phyloP scores from a whole-genome alignment of 2,888 invertebrate species.

The Brachypalpus laphriformis region DNA sequence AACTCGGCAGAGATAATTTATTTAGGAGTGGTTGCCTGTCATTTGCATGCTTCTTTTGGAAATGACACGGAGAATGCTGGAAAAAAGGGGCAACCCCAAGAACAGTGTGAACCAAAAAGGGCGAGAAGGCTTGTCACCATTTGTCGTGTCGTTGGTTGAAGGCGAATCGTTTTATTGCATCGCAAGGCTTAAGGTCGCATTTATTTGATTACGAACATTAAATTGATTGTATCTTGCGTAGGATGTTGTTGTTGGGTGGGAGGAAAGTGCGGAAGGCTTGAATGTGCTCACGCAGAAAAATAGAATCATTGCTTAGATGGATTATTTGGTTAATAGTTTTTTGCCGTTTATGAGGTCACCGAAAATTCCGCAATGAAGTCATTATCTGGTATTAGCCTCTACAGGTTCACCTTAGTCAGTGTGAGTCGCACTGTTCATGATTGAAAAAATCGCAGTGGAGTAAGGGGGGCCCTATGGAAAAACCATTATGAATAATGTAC shows the following conservation, averaged over 20 bases:
- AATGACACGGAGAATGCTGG: slow-evolving; percentile 23
- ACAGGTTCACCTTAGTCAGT: neutral
- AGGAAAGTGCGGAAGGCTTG: slow-evolving; percentile 30
- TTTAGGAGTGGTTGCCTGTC: slow-evolving; percentile 65
- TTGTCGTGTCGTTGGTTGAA: slow-evolving; percentile 16
- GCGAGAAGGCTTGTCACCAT: slow-evolving; percentile 49
- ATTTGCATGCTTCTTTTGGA: slow-evolving; percentile 57
- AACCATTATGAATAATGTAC: too few relatives aligned
- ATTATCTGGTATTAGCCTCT: neutral
- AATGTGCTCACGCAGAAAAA: slow-evolving; percentile 20
- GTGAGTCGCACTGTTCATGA: neutral
- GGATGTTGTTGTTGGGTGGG: neutral
- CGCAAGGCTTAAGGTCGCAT: slow-evolving; percentile 53
- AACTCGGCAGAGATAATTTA: slow-evolving; percentile 64
- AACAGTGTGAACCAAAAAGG: slow-evolving; percentile 2
- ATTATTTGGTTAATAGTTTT: neutral
- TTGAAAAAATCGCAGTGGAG: too few relatives aligned
- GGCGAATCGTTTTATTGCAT: slow-evolving; percentile 66
- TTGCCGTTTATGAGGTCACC: neutral
- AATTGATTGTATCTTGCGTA: slow-evolving; percentile 54
- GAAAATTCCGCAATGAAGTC: slow-evolving; percentile 19
- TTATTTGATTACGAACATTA: slow-evolving; percentile 58
- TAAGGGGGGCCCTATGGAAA: too few relatives aligned
- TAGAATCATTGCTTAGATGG: neutral
- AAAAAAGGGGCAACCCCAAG: slow-evolving; percentile 9